A percentile compares a stretch with the other conserved stretches of the same genome.
Conservation (phyloP, 2,888 invertebrate species). For the Boloria euphrosyne region DNA sequence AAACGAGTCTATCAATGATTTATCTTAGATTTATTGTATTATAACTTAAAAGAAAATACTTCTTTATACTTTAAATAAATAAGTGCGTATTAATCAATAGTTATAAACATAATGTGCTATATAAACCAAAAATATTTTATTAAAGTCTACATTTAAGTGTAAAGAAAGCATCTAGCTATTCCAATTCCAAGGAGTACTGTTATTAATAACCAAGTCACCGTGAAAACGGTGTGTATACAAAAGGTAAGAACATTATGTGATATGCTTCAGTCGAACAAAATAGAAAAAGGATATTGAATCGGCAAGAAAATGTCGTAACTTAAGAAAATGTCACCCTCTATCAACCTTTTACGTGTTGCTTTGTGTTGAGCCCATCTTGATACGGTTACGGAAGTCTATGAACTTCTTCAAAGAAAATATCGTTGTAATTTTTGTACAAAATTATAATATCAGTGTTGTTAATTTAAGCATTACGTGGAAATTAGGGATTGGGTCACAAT, state of each 20-base stretch:
- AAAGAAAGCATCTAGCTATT: too few species aligned
- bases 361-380: conserved; percentile 49
- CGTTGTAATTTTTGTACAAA: conserved; percentile 20
- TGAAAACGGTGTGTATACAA: conserved; percentile 37
- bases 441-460: conserved; percentile 28
- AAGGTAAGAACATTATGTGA: conserved; percentile 41
- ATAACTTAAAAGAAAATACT: not conserved
- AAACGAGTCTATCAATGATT: conserved; percentile 3
- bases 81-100: too few species aligned
- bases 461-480: conserved; percentile 39
- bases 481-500: conserved; percentile 48
- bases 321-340: conserved; percentile 62
- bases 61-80: too few species aligned
- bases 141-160: too few species aligned
- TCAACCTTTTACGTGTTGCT: conserved; percentile 61
- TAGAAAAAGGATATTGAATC: conserved; percentile 74
- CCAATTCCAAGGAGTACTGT: conserved; percentile 14
- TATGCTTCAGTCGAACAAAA: conserved; percentile 61
- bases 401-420: conserved; percentile 30
- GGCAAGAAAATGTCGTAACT: conserved; percentile 60
- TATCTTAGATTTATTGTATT: not conserved
- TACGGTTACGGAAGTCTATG: conserved; percentile 40
- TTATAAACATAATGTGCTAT: too few species aligned
- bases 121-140: too few species aligned
- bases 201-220: conserved; percentile 29